phyloP scores from a whole-genome alignment of 2,888 invertebrate genomes.

The Ellobium chinense region DNA sequence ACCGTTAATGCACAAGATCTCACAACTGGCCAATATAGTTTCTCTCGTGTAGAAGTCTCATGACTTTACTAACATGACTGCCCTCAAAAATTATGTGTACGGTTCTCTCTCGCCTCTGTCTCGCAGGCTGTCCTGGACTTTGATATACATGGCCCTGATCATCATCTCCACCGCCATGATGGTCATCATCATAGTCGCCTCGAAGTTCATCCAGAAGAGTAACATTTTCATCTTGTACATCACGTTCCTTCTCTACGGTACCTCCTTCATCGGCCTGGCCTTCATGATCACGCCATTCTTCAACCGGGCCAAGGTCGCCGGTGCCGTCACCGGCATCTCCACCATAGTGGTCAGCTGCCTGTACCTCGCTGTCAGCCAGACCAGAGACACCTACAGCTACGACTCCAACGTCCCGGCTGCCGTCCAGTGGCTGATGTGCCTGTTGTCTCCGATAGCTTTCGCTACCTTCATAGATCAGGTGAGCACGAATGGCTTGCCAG shows the following conservation, averaged over 20 bases:
- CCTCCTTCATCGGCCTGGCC: slow-evolving; percentile 89
- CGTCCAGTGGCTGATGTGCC: slow-evolving; percentile 88
- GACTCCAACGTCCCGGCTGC: slow-evolving; percentile 80
- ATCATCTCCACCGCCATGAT: slow-evolving; percentile 85
- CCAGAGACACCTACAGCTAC: slow-evolving; percentile 57
- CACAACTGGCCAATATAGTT: no score
- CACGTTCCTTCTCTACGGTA: slow-evolving; percentile 88
- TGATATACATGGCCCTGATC: slow-evolving; percentile 87
- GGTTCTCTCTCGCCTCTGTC: no score
- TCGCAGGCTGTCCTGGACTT: slow-evolving; percentile 89
- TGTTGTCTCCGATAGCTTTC: slow-evolving; percentile 90
- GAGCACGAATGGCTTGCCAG: no score
- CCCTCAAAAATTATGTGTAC: no score
- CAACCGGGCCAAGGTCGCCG: slow-evolving; percentile 83
- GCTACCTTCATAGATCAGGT: slow-evolving; percentile 92
- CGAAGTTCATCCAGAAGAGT: slow-evolving; percentile 89
- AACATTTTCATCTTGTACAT: slow-evolving; percentile 88
- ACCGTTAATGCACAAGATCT: no score
- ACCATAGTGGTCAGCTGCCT: slow-evolving; percentile 88
- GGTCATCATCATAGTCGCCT: slow-evolving; percentile 77
- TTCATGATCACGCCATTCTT: slow-evolving; percentile 93
- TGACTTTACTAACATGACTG: no score
- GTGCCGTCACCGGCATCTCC: slow-evolving; percentile 88
- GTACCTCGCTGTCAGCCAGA: slow-evolving; percentile 89
- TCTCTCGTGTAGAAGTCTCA: no score